Base-by-base conservation (phyloP, 2,797 vertebrate species). In the Lacerta agilis region DNA sequence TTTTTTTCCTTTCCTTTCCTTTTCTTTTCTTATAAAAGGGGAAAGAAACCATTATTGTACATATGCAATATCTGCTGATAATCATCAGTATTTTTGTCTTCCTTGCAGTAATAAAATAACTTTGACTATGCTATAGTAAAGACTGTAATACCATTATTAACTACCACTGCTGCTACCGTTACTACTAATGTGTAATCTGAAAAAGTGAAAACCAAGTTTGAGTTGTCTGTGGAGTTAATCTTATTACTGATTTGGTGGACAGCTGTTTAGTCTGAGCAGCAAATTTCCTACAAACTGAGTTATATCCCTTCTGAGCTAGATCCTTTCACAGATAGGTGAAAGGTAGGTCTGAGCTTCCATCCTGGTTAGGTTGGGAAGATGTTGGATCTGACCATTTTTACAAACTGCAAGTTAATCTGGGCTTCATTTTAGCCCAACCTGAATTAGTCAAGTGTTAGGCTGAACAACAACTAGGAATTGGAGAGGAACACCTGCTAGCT, bases 1-100 rank as follows among this genome's bases (percentile, higher is more conserved):
- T 96, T 94, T 82, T 93, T 94, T 78, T 67, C 33, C 33, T 33
- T n/a, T n/a, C n/a, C n/a, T n/a, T 36, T 90, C 55, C 4, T 18
- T 72, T 55, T 33, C 94, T 95, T 91, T 89, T 27, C 29, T 67
- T 29, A 41, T 79, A 58, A 69, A 91, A 89, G 91, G 89, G 86
- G 85, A 89, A 95, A 55, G 49, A 93, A 95, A 95, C 79, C 4
- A 0, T 96, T 96, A 95, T 94, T 96, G 95, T 96, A 95, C 90
- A 80, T 91, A 94, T 93, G 92, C 92, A 88, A 88, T 88, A 92
- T 92, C 92, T 93, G 94, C 4, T 95, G 94, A 96, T 97, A 97
- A 96, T 97, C 96, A 94, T 96, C 95, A 95, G 89, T 91, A 96
- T 93, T 90, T 90, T 91, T 94, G 84, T 79, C 55, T 94, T 93